Evolutionary conservation across 2,113 vertebrate species (phyloP).

Genomic region (Pelodiscus sinensis): DNA sequence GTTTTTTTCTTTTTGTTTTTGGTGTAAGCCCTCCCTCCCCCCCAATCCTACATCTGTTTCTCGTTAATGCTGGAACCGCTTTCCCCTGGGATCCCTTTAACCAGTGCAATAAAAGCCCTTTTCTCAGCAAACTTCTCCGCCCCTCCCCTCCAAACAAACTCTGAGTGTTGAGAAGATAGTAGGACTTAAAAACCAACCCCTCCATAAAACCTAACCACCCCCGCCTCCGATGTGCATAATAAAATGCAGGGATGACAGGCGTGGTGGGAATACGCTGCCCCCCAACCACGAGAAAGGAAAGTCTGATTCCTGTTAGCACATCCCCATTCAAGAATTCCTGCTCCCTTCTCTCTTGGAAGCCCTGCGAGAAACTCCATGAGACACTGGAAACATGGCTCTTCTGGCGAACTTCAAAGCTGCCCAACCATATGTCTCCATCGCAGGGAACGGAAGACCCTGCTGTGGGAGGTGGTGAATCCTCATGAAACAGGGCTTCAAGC

Average conservation of each 20-base stretch:
- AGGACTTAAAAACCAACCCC: not conserved
- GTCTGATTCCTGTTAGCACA: not conserved
- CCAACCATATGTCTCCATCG: not conserved
- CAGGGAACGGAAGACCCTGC: not conserved
- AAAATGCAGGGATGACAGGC: not conserved
- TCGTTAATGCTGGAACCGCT: constrained; percentile 5
- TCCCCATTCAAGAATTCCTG: accelerated
- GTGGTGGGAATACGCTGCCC: too few species aligned
- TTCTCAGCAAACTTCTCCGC: not conserved
- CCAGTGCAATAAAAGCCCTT: not conserved
- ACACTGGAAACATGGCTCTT: not conserved
- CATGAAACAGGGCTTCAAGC: not conserved
- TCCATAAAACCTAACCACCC: not conserved
- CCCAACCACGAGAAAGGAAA: not conserved
- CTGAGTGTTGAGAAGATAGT: constrained; percentile 7
- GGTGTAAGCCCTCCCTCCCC: not conserved
- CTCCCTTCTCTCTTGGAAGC: not conserved
- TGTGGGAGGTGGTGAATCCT: accelerated
- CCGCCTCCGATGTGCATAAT: not conserved
- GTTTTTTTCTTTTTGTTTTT: not conserved
- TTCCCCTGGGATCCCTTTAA: not conserved
- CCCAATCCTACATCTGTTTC: constrained; percentile 1
- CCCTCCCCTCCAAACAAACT: not conserved
- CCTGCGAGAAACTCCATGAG: not conserved
- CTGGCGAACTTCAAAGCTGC: not conserved